Base-by-base conservation (phyloP, 2,888 invertebrate species). In the Sinelater perroti region DNA sequence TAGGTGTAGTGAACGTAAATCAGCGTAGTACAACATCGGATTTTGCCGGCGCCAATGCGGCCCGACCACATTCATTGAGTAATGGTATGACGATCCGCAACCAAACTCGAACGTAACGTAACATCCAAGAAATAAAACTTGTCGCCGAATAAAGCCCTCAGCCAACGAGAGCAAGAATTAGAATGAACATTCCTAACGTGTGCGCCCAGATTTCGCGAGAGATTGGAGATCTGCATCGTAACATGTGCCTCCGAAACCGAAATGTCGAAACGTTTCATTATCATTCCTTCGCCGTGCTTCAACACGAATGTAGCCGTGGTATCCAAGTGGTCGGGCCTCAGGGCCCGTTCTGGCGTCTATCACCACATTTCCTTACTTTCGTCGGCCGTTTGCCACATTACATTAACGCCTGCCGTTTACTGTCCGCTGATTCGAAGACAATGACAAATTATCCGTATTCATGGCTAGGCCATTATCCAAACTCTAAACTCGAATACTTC, bases 121-220 rank as follows among this genome's bases (percentile, higher is more conserved):
- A 69, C 70, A 71, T 69, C 70, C 67, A 68, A 70, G 67, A 71
- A 72, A 73, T 73, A 71, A 72, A 72, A 74, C 71, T 74, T 74
- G 73, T 72, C 73, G 70, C 62, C 70, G 69, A 66, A 64, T 67
- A 73, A 72, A 73, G 71, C 72, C 67, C 66, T 61, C 33, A 61
- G 61, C 66, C 61, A 67, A 56, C 63, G 69, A 67, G 72, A 72
- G 72, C 68, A 67, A 67, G 73, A 70, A 72, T 72, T 72, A 73
- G 71, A 65, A 62, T 66, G 70, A 70, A 72, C 70, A 71, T 71
- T 67, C 71, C 69, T 68, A 65, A 70, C 68, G 65, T 68, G 62
- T 66, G 65, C 64, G 71, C 71, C 67, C 68, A 71, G 70, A 71
- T 72, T 68, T 66, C 52, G 52, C 50, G 61, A 70, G n/a, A n/a